These are phyloP conservation scores for Crotalus viridis DNA, from an alignment of 2,113 vertebrate species.

Conservation along the genomic window DNA sequence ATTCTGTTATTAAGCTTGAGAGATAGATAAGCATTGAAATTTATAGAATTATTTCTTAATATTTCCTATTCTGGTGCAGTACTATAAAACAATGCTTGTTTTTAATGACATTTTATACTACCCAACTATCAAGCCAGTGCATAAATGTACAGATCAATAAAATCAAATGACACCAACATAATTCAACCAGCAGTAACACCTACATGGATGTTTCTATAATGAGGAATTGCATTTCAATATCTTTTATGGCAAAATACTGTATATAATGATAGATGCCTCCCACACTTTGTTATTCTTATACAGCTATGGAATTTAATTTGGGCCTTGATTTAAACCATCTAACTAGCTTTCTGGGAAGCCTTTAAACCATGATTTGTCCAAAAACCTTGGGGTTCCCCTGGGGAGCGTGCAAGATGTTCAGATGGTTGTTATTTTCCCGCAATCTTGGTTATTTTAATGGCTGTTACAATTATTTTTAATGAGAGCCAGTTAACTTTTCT, in stretches of 20 bases:
- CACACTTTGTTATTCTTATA: background rate
- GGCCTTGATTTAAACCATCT: background rate
- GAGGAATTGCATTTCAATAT: background rate
- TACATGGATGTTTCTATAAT: background rate
- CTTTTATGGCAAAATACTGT: background rate
- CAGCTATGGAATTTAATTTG: background rate
- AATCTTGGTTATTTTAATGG: background rate
- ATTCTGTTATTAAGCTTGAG: background rate
- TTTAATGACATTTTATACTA: background rate
- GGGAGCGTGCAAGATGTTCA: background rate
- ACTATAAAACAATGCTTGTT: background rate
- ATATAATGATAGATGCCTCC: background rate
- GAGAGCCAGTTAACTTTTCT: background rate
- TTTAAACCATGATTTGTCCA: background rate
- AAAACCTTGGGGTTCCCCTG: background rate
- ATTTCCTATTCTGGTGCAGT: background rate
- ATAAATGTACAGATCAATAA: background rate
- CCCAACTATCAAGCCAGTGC: background rate
- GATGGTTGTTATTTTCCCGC: background rate
- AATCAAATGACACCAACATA: background rate
- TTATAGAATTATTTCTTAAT: background rate
- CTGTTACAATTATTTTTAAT: background rate
- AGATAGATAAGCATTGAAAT: background rate
- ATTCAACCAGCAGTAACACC: background rate
- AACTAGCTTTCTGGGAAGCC: background rate